A percentile compares a stretch with the other conserved stretches of the same genome.
Conservation (phyloP, 2,888 invertebrate species). For the Eremobia ochroleuca region DNA sequence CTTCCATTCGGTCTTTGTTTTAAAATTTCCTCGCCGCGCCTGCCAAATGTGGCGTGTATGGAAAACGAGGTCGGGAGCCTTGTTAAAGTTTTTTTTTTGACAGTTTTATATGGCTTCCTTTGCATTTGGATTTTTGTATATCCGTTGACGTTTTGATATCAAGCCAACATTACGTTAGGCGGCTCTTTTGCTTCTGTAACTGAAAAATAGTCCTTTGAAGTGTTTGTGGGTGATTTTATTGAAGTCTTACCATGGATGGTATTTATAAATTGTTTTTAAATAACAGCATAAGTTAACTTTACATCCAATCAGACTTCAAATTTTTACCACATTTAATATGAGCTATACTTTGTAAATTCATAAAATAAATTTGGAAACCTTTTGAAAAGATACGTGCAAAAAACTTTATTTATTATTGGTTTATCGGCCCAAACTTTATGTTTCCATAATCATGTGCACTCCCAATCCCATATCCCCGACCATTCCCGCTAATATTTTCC, state of each 20-base stretch:
- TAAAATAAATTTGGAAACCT: not conserved
- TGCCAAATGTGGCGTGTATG: constrained; percentile 81
- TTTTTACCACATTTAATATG: not conserved
- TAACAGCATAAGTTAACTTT: not conserved
- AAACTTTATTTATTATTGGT: not conserved
- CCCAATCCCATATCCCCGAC: constrained; percentile 24
- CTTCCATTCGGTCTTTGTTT: constrained; percentile 77
- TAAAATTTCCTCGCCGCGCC: constrained; percentile 77
- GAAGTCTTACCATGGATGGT: not conserved
- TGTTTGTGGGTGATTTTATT: not conserved
- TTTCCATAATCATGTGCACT: constrained; percentile 18
- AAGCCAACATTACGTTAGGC: constrained; percentile 57
- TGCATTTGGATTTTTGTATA: constrained; percentile 60
- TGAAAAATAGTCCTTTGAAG: constrained; percentile 25
- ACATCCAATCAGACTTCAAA: too few species aligned
- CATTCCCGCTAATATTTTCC: constrained; percentile 38
- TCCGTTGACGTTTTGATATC: constrained; percentile 56
- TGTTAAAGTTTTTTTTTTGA: constrained; percentile 67
- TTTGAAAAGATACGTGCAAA: not conserved
- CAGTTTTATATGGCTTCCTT: constrained; percentile 67
- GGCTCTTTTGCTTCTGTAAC: constrained; percentile 23
- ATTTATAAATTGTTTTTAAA: not conserved
- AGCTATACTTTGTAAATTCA: not conserved
- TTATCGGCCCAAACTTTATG: constrained; percentile 7
- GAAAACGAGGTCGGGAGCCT: constrained; percentile 75